Conservation (phyloP, 2,888 invertebrate genomes). For the Strigamia transsilvanica region DNA sequence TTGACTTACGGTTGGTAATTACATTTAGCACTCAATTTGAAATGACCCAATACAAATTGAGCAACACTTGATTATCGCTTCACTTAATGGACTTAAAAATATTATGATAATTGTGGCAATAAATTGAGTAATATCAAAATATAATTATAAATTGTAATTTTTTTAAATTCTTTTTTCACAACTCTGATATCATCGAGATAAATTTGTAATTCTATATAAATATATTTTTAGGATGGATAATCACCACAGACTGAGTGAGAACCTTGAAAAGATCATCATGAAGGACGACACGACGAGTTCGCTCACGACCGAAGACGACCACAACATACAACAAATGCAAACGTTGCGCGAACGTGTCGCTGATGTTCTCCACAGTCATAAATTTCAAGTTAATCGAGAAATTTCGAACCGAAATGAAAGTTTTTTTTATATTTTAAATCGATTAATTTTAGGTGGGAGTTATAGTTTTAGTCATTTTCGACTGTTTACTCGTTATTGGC, state of each 20-base stretch:
- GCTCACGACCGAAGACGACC: slow-evolving; percentile 54
- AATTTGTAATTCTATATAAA: too few relatives aligned
- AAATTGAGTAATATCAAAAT: background rate
- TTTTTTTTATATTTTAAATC: background rate
- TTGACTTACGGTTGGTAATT: too few relatives aligned
- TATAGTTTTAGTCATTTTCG: slow-evolving; percentile 64
- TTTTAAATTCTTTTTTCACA: background rate
- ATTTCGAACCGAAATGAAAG: too few relatives aligned
- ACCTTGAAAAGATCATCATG: slow-evolving; percentile 55
- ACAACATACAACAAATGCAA: slow-evolving; percentile 50
- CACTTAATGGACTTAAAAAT: background rate
- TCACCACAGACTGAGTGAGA: slow-evolving; percentile 50
- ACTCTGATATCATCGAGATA: background rate
- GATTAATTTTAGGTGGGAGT: slow-evolving; percentile 62
- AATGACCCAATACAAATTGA: too few relatives aligned
- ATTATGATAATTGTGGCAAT: too few relatives aligned
- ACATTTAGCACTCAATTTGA: too few relatives aligned
- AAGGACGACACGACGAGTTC: slow-evolving; percentile 56
- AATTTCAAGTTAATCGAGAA: slow-evolving; percentile 54
- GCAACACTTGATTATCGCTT: background rate
- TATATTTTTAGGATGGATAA: slow-evolving; percentile 24
- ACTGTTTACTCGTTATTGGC: slow-evolving; percentile 64
- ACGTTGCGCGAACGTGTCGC: slow-evolving; percentile 40
- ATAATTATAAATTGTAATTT: background rate
- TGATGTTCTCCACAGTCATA: slow-evolving; percentile 52